phyloP scores from a whole-genome alignment of 2,113 vertebrate species.

The Lanius collurio region DNA sequence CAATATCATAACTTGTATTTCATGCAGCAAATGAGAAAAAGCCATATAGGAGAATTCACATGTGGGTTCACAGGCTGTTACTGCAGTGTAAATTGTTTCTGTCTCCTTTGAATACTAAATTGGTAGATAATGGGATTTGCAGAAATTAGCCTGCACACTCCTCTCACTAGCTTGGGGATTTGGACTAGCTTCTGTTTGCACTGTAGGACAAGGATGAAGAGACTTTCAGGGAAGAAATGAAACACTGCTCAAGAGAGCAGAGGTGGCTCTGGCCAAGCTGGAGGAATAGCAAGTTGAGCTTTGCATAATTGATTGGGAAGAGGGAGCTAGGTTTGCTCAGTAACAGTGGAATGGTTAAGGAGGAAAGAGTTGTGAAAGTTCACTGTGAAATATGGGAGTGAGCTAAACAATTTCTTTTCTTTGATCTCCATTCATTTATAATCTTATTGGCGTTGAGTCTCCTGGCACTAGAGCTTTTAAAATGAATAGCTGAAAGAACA shows the following conservation, averaged over 20 bases:
- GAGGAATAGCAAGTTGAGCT: not conserved
- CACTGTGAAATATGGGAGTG: slow-evolving; percentile 37
- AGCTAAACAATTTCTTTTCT: slow-evolving; percentile 30
- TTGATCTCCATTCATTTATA: slow-evolving; percentile 48
- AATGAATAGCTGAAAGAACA: not conserved
- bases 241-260: not conserved
- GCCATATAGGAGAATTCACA: rapidly evolving
- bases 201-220: not conserved
- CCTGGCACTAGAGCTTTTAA: not conserved
- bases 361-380: slow-evolving; percentile 13
- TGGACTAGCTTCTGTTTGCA: not conserved
- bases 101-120: not conserved
- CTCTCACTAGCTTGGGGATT: not conserved
- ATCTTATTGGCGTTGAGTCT: not conserved
- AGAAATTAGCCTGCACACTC: not conserved
- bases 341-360: not conserved
- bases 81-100: not conserved
- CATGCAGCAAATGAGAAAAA: not conserved
- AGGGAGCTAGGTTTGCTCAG: slow-evolving; percentile 6
- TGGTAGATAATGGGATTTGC: not conserved
- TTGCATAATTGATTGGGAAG: not conserved
- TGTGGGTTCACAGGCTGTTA: not conserved
- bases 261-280: not conserved
- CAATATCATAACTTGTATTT: not conserved
- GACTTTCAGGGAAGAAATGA: not conserved